Evolutionary conservation across 1,140 invertebrate species (phyloP), one percentile per base, ranked within the genome.

Genomic region (Batillaria attramentaria): DNA sequence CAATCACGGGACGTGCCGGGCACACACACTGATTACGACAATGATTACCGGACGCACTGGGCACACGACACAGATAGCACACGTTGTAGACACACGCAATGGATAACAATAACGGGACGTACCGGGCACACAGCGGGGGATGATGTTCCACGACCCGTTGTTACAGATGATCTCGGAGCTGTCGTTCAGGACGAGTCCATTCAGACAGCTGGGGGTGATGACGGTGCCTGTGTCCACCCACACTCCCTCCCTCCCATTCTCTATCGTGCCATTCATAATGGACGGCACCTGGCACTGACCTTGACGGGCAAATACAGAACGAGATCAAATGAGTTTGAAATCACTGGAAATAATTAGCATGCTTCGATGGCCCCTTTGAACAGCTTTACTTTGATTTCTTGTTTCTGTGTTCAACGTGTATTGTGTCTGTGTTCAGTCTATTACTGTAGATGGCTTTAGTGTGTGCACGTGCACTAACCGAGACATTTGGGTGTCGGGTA

Each of bases 81-180:
- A n/a, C n/a, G n/a, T n/a, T n/a, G n/a, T n/a, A n/a, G n/a, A n/a
- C n/a, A n/a, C n/a, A n/a, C n/a, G n/a, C n/a, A n/a, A n/a, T n/a
- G n/a, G n/a, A n/a, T n/a, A n/a, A n/a, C n/a, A n/a, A n/a, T n/a
- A n/a, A n/a, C n/a, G n/a, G n/a, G n/a, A 28, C 65, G 62, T 93
- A 84, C 96, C 96, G 41, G 97, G 97, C 72, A 95, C 94, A 91
- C 97, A 99, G 68, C 94, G 93, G 0, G 97, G 98, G 81, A 98
- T 95, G 83, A 97, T 95, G 0, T 95, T 95, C 97, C 97, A 99
- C 0, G 97, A 98, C 13, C 97, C 97, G 87, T 99, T 99, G 87
- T 97, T 95, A 87, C 98, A 99, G 0, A 93, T 94, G 0, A 96
- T 94, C 0, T 95, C 94, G 0, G 94, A 93, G 65, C 93, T 93